These are phyloP conservation scores for Eupithecia centaureata DNA, from an alignment of 2,888 invertebrate species.

Conservation along the genomic window DNA sequence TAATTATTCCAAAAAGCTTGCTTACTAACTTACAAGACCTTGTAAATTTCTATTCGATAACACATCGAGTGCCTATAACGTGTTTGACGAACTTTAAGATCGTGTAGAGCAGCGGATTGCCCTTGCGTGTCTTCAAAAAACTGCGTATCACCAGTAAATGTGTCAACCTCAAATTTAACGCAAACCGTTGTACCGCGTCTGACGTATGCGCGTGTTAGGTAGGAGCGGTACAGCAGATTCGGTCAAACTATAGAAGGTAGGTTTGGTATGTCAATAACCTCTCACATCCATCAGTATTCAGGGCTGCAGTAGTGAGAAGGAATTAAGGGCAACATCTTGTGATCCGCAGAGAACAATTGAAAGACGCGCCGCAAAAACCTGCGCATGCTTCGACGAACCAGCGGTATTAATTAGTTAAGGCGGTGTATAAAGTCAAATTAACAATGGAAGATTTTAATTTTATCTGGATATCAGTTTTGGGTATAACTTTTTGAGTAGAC, in stretches of 20 bases:
- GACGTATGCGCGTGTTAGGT: too few relatives aligned
- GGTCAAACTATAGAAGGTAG: not conserved
- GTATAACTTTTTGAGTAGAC: not conserved
- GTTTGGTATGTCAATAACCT: constrained; percentile 41
- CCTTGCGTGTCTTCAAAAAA: not conserved
- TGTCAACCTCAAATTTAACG: not conserved
- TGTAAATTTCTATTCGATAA: not conserved
- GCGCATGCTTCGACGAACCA: constrained; percentile 61
- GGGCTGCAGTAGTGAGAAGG: constrained; percentile 76
- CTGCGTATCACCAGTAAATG: not conserved
- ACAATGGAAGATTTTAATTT: not conserved
- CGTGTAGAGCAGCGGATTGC: not conserved
- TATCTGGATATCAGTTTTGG: not conserved
- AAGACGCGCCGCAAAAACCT: constrained; percentile 70
- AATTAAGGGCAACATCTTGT: constrained; percentile 80
- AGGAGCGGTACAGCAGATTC: too few relatives aligned
- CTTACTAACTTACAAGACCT: too few relatives aligned
- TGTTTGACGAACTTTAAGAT: not conserved
- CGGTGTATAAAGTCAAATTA: not conserved
- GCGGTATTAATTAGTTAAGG: constrained; percentile 74
- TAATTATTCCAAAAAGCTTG: too few relatives aligned
- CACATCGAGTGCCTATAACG: not conserved
- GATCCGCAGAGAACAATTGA: constrained; percentile 80
- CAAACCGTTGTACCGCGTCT: too few relatives aligned
- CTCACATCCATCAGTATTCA: constrained; percentile 72